phyloP scores from a whole-genome alignment of 2,113 vertebrate genomes.

The Aleadryas rufinucha region DNA sequence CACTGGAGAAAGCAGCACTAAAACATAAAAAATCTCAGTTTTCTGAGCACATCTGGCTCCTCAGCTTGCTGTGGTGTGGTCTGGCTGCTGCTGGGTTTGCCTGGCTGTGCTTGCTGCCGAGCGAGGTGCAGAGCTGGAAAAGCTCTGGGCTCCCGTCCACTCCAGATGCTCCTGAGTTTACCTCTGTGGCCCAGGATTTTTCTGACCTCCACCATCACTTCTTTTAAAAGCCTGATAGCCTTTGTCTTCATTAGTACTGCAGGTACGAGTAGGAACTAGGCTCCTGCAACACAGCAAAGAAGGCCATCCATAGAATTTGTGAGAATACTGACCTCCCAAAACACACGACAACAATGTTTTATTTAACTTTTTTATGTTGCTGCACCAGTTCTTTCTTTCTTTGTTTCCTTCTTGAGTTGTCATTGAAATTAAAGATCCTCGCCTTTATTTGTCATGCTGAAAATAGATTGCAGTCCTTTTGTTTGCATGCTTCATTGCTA shows the following conservation, averaged over 20 bases:
- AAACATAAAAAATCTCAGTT: not conserved
- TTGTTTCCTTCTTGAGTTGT: conserved; percentile 29
- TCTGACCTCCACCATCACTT: not conserved
- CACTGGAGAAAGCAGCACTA: not conserved
- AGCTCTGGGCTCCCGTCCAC: not conserved
- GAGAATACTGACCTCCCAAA: not conserved
- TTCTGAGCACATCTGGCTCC: not conserved
- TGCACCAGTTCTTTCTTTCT: conserved; percentile 54
- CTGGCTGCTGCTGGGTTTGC: not conserved
- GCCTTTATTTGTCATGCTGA: not conserved
- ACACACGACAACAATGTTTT: not conserved
- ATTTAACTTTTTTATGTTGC: not conserved
- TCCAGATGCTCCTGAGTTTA: not conserved
- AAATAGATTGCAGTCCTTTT: conserved; percentile 26
- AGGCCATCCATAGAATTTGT: not conserved
- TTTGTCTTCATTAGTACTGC: not conserved
- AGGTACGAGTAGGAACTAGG: not conserved
- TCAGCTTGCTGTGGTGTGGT: not conserved
- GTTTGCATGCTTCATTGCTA: conserved; percentile 65
- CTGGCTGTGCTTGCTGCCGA: not conserved
- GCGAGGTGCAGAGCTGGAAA: not conserved
- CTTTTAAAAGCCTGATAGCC: not conserved
- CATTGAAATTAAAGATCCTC: not conserved
- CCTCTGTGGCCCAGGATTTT: not conserved
- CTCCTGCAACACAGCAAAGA: not conserved